These are phyloP conservation scores for Laterallus jamaicensis DNA, from an alignment of 2,113 vertebrate genomes.

Conservation along the genomic window DNA sequence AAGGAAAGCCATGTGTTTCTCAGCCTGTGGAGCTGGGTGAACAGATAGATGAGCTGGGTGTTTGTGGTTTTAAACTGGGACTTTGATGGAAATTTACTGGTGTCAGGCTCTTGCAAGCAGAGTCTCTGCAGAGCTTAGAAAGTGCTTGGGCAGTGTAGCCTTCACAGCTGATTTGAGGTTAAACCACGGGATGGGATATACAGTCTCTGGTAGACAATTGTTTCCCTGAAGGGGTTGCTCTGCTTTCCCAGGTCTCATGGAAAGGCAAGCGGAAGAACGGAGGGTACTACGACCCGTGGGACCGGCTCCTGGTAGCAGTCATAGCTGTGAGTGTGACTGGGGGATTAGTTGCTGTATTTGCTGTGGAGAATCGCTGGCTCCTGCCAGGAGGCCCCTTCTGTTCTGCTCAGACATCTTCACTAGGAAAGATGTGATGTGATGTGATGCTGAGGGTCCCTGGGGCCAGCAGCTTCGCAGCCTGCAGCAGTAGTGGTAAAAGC, in stretches of 20 bases:
- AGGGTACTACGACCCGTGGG: constrained; percentile 77
- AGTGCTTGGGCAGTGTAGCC: not conserved
- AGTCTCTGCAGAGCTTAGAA: not conserved
- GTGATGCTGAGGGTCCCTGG: not conserved
- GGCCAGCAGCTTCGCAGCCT: not conserved
- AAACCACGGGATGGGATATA: rapidly evolving
- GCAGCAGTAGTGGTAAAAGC: not conserved
- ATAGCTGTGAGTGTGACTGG: constrained; percentile 78
- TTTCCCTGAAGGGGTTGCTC: not conserved
- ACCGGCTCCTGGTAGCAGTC: constrained; percentile 85
- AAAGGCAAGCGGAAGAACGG: constrained; percentile 74
- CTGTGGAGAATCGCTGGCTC: not conserved
- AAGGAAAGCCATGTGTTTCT: not conserved
- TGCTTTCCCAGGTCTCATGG: constrained; percentile 71
- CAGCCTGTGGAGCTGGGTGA: not conserved
- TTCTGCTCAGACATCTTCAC: not conserved
- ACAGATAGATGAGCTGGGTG: rapidly evolving
- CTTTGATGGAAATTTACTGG: not conserved
- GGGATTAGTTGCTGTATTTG: not conserved
- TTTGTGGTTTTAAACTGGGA: not conserved
- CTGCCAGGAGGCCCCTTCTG: not conserved
- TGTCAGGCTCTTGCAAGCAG: rapidly evolving
- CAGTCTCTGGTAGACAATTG: not conserved
- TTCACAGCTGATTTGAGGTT: not conserved
- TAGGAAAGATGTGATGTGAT: not conserved